These are phyloP conservation scores for Macrochelys suwanniensis DNA, from an alignment of 2,797 vertebrate species.

Conservation along the genomic window DNA sequence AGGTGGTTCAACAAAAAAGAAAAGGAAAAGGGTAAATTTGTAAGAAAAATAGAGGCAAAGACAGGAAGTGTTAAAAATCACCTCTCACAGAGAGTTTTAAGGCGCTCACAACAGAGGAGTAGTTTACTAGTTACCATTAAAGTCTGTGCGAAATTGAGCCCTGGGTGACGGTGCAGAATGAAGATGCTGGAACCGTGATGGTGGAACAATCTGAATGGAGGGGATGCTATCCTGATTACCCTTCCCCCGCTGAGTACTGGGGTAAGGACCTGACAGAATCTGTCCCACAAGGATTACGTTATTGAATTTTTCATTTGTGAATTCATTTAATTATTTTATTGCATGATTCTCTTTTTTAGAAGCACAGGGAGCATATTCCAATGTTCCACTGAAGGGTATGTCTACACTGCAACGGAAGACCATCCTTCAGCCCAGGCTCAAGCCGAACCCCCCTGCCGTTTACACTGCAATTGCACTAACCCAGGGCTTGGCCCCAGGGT, in stretches of 20 bases:
- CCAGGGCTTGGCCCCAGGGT: background rate
- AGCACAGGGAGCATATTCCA: background rate
- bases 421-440: background rate
- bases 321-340: background rate
- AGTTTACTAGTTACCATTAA: background rate
- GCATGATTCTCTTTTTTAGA: background rate
- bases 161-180: background rate
- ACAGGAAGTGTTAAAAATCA: rapidly evolving
- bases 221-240: background rate
- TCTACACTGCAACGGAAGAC: background rate
- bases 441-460: background rate
- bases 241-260: no score
- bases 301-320: background rate
- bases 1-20: background rate
- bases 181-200: background rate
- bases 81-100: background rate
- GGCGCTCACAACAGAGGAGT: background rate
- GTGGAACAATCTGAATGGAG: background rate
- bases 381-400: background rate
- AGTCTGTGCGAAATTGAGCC: background rate
- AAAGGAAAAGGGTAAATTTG: background rate
- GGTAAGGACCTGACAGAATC: background rate
- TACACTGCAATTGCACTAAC: background rate
- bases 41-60: background rate
- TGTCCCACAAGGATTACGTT: background rate